A percentile compares a stretch with the other conserved stretches of the same genome.
Conservation (phyloP, 2,797 vertebrate species). For the Sebastes oblongus region DNA sequence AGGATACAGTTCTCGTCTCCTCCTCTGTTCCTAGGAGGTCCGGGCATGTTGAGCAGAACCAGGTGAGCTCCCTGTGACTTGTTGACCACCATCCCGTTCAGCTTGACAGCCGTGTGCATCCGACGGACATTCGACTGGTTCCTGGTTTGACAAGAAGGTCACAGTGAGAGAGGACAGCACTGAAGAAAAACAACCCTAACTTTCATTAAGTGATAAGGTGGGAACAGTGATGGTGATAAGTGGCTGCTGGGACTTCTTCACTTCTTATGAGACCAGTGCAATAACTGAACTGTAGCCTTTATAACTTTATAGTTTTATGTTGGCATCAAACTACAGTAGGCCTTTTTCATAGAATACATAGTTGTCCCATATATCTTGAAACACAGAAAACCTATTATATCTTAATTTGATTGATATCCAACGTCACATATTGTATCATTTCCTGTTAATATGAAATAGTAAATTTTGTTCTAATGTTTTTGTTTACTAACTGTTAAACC, state of each 20-base stretch:
- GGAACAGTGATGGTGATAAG: no score
- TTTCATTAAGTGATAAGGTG: neutral
- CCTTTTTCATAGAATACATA: neutral
- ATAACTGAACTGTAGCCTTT: neutral
- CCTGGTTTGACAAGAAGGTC: constrained; percentile 71
- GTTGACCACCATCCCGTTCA: constrained; percentile 89
- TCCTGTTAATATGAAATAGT: no score
- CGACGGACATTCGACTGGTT: constrained; percentile 94
- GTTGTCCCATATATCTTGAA: neutral
- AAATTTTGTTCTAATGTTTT: no score
- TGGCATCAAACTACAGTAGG: neutral
- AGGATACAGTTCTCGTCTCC: constrained; percentile 99
- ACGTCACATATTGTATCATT: no score
- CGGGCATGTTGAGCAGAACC: constrained; percentile 97
- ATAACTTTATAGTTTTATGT: neutral
- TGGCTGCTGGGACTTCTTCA: neutral
- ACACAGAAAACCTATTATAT: neutral
- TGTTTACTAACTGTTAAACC: no score
- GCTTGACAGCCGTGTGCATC: constrained; percentile 89
- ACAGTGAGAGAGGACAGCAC: neutral
- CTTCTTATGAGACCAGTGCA: neutral
- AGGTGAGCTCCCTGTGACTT: constrained; percentile 94
- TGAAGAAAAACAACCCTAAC: neutral
- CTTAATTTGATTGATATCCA: neutral
- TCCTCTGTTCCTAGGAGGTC: constrained; percentile 90